phyloP scores from a whole-genome alignment of 1,140 invertebrate species.

The Drosophila nasuta region DNA sequence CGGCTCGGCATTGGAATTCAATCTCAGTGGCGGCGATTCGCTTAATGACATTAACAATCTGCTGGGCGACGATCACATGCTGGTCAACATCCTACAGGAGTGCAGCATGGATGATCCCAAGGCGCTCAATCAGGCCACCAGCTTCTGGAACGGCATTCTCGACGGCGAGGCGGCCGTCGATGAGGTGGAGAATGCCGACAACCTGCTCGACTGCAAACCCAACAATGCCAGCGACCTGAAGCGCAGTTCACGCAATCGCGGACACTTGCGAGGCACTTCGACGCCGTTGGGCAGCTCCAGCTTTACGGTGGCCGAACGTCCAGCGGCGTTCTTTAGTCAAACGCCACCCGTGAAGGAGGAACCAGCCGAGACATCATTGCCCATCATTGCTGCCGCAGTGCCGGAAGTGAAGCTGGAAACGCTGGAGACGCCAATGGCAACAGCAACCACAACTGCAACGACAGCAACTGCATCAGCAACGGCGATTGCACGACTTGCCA shows the following conservation, averaged over 20 bases:
- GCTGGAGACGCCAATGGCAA: neutral
- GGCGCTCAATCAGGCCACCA: slow-evolving; percentile 79
- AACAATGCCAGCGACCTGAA: slow-evolving; percentile 41
- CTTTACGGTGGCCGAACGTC: slow-evolving; percentile 45
- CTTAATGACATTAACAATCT: slow-evolving; percentile 81
- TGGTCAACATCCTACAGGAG: slow-evolving; percentile 83
- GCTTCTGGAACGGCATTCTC: slow-evolving; percentile 83
- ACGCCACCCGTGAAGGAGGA: slow-evolving; percentile 45
- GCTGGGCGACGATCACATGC: slow-evolving; percentile 80
- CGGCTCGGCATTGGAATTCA: slow-evolving; percentile 75
- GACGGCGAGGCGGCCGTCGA: slow-evolving; percentile 79
- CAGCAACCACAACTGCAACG: slow-evolving; percentile 12
- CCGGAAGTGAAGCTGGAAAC: neutral
- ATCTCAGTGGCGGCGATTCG: slow-evolving; percentile 79
- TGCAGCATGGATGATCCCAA: slow-evolving; percentile 83
- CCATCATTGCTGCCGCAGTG: neutral
- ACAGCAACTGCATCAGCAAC: neutral
- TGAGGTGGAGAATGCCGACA: slow-evolving; percentile 73
- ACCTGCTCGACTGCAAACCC: slow-evolving; percentile 72
- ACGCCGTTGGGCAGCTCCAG: slow-evolving; percentile 59
- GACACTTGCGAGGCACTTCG: neutral
- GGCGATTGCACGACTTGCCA: neutral
- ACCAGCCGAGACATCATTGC: slow-evolving; percentile 15
- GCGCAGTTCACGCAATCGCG: slow-evolving; percentile 57
- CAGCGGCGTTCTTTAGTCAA: slow-evolving; percentile 67